Evolutionary conservation across 1,140 invertebrate genomes (phyloP), one percentile per base, ranked within the genome.

Genomic region (Pachypeltis micranthus): DNA sequence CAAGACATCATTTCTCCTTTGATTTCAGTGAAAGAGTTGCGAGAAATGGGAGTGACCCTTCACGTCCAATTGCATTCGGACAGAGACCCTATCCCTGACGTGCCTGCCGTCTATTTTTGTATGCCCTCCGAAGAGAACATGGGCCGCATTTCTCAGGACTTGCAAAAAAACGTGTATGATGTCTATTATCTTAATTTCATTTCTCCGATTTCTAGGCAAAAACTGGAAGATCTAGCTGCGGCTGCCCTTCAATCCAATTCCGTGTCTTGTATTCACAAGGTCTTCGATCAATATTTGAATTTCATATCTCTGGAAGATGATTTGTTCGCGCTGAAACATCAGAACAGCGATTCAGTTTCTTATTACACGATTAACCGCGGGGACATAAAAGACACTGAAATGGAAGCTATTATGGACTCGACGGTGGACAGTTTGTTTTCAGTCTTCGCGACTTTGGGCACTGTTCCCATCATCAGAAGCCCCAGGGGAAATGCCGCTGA

Each of bases 281-380:
- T 97, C 34, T 96, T 85, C 75, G 94, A 97, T 76, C 96, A 99
- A 75, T 98, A 98, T 82, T 79, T 98, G 29, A 98, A 98, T 78
- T 99, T 99, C 73, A 98, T 99, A 69, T 91, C 90, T 28, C 77
- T 99, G 61, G 97, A 99, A 81, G 94, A 99, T 77, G 94, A 99
- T 74, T 82, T 99, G 75, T 99, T 98, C 77, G 85, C 93, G 64
- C 78, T 99, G 62, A 85, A 88, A 72, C 90, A 96, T 75, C 91
- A 95, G 75, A 90, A 92, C 70, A 89, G 88, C 69, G 91, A 96
- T 68, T 74, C 82, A 31, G 80, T 97, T 65, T 96, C 93, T 7
- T 98, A 96, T 78, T 96, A 96, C 80, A 90, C 93, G 16, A 90
- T 99, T 44, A 98, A 99, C 76, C 83, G 87, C 71, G 92, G 91